phyloP scores from a whole-genome alignment of 37 sponge, comb jelly and placozoan genomes.

The Eunapius fragilis region DNA sequence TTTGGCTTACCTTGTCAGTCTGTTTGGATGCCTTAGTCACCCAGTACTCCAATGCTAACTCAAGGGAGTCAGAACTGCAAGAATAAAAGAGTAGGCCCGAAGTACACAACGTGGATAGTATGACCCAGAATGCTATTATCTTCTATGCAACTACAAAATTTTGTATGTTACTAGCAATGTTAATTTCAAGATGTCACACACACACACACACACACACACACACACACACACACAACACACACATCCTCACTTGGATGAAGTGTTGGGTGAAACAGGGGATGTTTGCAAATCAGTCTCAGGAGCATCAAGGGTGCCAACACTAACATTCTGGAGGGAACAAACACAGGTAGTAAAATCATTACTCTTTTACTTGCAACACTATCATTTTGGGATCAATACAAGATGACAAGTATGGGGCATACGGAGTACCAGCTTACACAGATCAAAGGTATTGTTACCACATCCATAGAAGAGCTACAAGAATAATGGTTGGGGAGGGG shows the following conservation, averaged over 20 bases:
- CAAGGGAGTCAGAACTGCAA: slow-evolving; percentile 19
- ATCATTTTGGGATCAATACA: not conserved
- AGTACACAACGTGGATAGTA: not conserved
- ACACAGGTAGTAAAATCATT: too few species aligned
- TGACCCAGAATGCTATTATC: not conserved
- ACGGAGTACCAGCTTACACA: slow-evolving; percentile 42
- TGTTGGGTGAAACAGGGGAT: not conserved
- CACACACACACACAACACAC: too few species aligned
- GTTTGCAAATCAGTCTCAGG: not conserved
- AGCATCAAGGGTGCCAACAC: slow-evolving; percentile 36
- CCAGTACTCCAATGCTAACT: slow-evolving; percentile 63
- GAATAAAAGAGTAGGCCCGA: too few species aligned
- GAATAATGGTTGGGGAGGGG: not conserved
- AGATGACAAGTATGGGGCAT: not conserved
- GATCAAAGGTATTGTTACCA: slow-evolving; percentile 33
- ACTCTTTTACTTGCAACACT: too few species aligned
- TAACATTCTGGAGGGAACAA: slow-evolving; percentile 64
- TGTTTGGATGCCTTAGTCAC: slow-evolving; percentile 23
- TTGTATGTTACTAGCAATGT: too few species aligned
- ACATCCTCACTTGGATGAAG: not conserved
- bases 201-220: not conserved
- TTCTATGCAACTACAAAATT: too few species aligned
- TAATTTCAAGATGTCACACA: not conserved
- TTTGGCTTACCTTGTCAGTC: slow-evolving; percentile 26
- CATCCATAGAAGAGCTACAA: not conserved